These are phyloP conservation scores for Machimus atricapillus DNA, from an alignment of 2,888 invertebrate genomes.

Conservation along the genomic window DNA sequence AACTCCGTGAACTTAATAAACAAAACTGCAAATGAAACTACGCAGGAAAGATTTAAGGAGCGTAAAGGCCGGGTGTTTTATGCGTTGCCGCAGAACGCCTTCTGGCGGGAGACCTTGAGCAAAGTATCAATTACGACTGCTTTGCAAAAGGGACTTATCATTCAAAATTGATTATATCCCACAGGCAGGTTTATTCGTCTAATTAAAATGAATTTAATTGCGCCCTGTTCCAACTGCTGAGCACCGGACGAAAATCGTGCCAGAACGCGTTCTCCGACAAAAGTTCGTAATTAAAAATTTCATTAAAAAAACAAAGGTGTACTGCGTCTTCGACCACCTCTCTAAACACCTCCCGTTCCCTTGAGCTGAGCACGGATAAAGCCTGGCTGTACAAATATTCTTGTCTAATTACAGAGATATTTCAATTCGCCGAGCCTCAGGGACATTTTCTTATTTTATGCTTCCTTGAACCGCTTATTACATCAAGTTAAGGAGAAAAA, in stretches of 20 bases:
- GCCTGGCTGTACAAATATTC: constrained; percentile 10
- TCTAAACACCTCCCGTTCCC: background rate
- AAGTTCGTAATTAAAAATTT: constrained; percentile 30
- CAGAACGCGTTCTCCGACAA: background rate
- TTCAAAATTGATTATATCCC: background rate
- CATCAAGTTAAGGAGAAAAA: constrained; percentile 35
- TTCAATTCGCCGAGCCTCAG: constrained; percentile 34
- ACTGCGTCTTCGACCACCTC: background rate
- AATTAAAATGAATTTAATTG: background rate
- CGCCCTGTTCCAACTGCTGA: background rate
- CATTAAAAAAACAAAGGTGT: background rate
- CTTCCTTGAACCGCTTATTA: constrained; percentile 37
- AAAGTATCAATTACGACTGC: background rate
- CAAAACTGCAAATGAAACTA: constrained; percentile 37
- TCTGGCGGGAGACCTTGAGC: background rate
- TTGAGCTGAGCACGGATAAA: background rate
- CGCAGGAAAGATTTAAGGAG: background rate
- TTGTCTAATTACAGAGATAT: constrained; percentile 38
- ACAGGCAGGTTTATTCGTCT: background rate
- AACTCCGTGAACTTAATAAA: constrained; percentile 1
- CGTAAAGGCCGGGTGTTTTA: background rate
- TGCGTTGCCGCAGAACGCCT: background rate
- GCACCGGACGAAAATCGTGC: background rate
- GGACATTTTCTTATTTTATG: constrained; percentile 38
- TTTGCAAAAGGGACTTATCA: background rate